A percentile compares a stretch with the other conserved stretches of the same genome.
These are phyloP conservation scores for Dermochelys coriacea DNA, from an alignment of 2,797 vertebrate species.

Conservation along the genomic window DNA sequence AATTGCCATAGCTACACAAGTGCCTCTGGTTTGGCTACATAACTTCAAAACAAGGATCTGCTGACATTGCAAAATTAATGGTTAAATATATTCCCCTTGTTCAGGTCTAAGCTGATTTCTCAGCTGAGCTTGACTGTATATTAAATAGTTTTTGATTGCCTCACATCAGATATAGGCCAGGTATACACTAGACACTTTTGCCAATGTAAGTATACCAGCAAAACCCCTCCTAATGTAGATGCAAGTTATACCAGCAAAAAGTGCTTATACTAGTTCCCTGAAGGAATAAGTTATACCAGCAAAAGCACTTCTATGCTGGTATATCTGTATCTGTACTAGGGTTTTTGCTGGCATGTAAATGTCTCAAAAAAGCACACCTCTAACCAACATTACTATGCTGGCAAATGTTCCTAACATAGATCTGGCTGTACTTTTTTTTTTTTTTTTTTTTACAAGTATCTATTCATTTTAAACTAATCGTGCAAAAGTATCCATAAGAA, in stretches of 20 bases:
- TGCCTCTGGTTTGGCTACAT: neutral
- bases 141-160: neutral
- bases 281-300: neutral
- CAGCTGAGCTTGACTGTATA: neutral
- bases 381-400: neutral
- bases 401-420: neutral
- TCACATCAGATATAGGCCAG: neutral
- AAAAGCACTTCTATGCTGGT: neutral
- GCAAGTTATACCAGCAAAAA: neutral
- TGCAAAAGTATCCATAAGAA: neutral
- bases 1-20: neutral
- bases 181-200: neutral
- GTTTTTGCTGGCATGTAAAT: neutral
- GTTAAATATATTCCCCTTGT: neutral
- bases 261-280: neutral
- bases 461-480: neutral
- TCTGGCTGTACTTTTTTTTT: neutral
- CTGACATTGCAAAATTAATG: neutral
- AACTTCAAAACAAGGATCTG: conserved; percentile 17
- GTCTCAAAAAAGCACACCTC: neutral
- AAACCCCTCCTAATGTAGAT: neutral
- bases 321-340: neutral
- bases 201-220: neutral
- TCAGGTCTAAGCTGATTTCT: neutral
- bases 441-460: neutral